Base-by-base conservation (phyloP, 2,888 invertebrate genomes). In the Gonocerus acuteangulatus region DNA sequence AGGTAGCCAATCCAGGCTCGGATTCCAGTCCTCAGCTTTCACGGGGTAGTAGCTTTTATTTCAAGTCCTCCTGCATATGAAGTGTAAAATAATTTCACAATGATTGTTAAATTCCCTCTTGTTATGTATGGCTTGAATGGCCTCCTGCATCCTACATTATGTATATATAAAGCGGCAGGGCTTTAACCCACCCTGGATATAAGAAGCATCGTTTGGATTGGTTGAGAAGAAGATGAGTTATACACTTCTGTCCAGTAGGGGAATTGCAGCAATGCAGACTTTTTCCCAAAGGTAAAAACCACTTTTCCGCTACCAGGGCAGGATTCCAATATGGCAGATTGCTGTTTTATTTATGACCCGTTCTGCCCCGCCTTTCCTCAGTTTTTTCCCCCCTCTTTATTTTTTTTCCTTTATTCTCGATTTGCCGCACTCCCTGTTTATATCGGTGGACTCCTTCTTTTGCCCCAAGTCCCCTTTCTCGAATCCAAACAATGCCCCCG, bases 321-420 rank as follows among this genome's bases (percentile, higher is more conserved):
- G 18, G 44, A 9, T 54, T 54, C 54, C 54, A 44, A 54, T 54
- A 54, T 54, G 44, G 54, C 54, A 54, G 54, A 54, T 54, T 54
- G 54, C 54, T 54, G 54, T 54, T 54, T 54, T 54, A 54, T 54
- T 54, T 54, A 54, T 54, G 54, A 54, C 54, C 21, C 39, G 34
- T 36, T 44, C 54, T 39, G 54, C 54, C 39, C 54, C 54, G 54
- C 54, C 54, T 44, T 54, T 39, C 42, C 65, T 45, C 63, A 54
- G 58, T 62, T 61, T 56, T 39, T 54, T 57, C 60, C 59, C 36
- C 49, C 61, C 58, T 48, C 67, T 64, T 45, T 61, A 13, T 42
- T 19, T 56, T 36, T 45, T 45, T 54, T 44, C 18, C 19, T 16
- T 44, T 44, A 15, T 39, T 54, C 47, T 54, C 47, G 11, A 21